phyloP scores from a whole-genome alignment of 2,888 invertebrate species.

The Pristionchus japonicus region DNA sequence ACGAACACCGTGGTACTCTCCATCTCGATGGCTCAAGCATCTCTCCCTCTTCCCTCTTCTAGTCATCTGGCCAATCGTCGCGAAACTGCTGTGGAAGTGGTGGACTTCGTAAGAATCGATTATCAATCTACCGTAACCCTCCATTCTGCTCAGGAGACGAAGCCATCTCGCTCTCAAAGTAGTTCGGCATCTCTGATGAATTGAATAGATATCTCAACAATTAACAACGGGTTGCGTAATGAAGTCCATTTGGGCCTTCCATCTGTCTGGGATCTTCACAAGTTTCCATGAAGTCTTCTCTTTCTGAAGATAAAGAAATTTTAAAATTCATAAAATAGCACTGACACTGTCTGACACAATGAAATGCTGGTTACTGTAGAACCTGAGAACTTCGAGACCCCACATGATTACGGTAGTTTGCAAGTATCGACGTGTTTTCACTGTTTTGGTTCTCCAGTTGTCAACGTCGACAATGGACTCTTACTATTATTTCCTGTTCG shows the following conservation, averaged over 20 bases:
- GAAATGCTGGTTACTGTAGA: not conserved
- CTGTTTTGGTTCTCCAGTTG: not conserved
- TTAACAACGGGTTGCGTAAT: not conserved
- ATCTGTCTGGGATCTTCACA: not conserved
- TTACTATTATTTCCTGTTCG: slow-evolving; percentile 4
- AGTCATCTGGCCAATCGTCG: slow-evolving; percentile 43
- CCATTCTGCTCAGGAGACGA: not conserved
- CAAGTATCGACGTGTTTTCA: not conserved
- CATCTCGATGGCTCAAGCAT: slow-evolving; percentile 39
- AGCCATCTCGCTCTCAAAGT: slow-evolving; percentile 2
- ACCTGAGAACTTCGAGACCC: not conserved
- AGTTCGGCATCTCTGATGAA: slow-evolving; percentile 10
- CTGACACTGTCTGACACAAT: not conserved
- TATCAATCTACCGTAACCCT: not conserved
- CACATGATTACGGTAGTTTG: not conserved
- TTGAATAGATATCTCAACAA: not conserved
- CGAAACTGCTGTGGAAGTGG: slow-evolving; percentile 36
- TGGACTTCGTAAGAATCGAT: slow-evolving; percentile 6
- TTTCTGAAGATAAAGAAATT: not conserved
- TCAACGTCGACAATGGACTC: not conserved
- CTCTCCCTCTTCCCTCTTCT: slow-evolving; percentile 41
- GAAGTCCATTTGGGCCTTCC: not conserved
- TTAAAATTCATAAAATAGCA: not conserved
- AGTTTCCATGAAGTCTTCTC: not conserved
- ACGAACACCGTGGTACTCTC: slow-evolving; percentile 44